Percentiles rank a stretch among this genome's conserved stretches.
These are phyloP conservation scores for Myzus persicae DNA, from an alignment of 1,140 invertebrate species.

Conservation along the genomic window DNA sequence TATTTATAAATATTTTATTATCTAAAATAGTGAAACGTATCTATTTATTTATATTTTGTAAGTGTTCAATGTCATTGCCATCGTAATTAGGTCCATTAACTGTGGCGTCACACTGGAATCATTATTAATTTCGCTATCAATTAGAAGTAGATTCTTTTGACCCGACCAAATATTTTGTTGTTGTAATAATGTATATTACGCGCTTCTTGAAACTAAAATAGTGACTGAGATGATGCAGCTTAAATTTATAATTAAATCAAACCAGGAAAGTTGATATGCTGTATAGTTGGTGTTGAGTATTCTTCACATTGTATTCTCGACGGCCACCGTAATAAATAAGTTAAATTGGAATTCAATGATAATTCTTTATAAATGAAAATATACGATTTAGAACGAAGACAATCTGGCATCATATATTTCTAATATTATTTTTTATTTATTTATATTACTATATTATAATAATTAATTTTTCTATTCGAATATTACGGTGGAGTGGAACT, in stretches of 20 bases:
- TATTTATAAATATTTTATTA: background rate
- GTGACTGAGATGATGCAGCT: background rate
- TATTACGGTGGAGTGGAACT: background rate
- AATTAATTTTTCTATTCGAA: background rate
- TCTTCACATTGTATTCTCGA: background rate
- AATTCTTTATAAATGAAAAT: background rate
- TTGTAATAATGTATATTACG: background rate
- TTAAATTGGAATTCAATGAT: background rate
- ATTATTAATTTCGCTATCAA: background rate
- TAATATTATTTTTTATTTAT: background rate
- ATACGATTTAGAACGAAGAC: background rate
- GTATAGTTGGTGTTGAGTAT: background rate
- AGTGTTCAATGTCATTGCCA: background rate
- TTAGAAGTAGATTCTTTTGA: background rate
- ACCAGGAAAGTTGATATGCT: background rate
- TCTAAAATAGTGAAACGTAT: too few relatives aligned
- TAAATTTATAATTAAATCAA: background rate
- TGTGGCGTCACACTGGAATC: background rate
- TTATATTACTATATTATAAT: background rate
- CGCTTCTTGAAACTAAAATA: background rate
- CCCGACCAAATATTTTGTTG: background rate
- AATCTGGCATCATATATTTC: background rate
- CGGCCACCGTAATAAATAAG: background rate
- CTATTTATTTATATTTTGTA: background rate
- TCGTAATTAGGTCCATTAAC: background rate